A percentile compares a stretch with the other conserved stretches of the same genome.
These are phyloP conservation scores for Idaea straminata DNA, from an alignment of 2,888 invertebrate genomes.

Conservation along the genomic window DNA sequence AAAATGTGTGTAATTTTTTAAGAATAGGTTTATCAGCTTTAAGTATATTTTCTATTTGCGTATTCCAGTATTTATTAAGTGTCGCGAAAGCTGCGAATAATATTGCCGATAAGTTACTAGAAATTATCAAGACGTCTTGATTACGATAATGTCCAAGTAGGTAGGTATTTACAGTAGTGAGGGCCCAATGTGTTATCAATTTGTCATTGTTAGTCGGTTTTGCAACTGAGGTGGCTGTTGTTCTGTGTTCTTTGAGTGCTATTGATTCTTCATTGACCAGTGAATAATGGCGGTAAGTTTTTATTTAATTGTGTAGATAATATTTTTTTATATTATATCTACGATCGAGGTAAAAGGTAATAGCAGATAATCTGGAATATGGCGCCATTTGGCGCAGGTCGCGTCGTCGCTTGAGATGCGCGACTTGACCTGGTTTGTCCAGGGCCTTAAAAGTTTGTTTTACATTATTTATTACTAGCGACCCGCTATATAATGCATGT, in stretches of 20 bases:
- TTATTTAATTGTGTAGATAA: not conserved
- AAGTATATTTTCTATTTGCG: not conserved
- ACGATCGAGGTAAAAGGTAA: no score
- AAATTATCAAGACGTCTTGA: slow-evolving; percentile 46
- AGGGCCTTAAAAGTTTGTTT: no score
- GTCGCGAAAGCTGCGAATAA: not conserved
- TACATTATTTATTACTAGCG: no score
- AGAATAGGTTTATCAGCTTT: not conserved
- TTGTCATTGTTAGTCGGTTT: slow-evolving; percentile 52
- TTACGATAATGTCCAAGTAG: slow-evolving; percentile 52
- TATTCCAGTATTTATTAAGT: not conserved
- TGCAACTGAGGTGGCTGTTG: slow-evolving; percentile 49
- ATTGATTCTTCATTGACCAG: slow-evolving; percentile 33
- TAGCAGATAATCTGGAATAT: no score
- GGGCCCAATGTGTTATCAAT: slow-evolving; percentile 34
- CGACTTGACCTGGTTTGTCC: no score
- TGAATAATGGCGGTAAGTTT: slow-evolving; percentile 27
- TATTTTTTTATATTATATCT: no score
- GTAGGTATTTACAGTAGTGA: slow-evolving; percentile 40
- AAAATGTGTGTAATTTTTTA: not conserved
- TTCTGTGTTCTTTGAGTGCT: slow-evolving; percentile 37
- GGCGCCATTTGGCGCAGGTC: no score
- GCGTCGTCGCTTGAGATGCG: no score
- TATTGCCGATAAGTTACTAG: slow-evolving; percentile 4
- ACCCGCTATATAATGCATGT: no score